Evolutionary conservation across 2,888 invertebrate species (phyloP).

Genomic region (Diarsia mendica): DNA sequence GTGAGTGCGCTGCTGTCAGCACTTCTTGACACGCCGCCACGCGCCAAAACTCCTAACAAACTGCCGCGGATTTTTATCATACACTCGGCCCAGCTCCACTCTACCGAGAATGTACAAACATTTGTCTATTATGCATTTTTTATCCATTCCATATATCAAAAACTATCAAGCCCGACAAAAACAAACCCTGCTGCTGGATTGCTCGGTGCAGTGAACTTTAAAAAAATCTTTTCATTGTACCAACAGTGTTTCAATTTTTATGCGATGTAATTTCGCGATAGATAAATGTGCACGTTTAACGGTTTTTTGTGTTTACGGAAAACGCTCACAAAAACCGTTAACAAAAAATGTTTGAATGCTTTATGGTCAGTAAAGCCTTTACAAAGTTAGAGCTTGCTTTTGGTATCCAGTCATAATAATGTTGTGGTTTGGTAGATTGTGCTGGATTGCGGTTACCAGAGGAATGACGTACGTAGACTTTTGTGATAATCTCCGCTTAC

Average conservation of each 20-base stretch:
- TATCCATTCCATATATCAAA: constrained; percentile 79
- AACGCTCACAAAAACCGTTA: constrained; percentile 37
- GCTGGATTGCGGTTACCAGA: constrained; percentile 22
- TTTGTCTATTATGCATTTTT: constrained; percentile 80
- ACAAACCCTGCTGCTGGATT: constrained; percentile 78
- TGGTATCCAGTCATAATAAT: constrained; percentile 21
- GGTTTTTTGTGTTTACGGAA: constrained; percentile 49
- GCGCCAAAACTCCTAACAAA: constrained; percentile 78
- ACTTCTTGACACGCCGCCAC: constrained; percentile 66
- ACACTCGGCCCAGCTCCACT: constrained; percentile 68
- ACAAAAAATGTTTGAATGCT: constrained; percentile 29
- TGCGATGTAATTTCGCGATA: constrained; percentile 62
- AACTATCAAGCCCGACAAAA: constrained; percentile 78
- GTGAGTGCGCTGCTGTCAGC: constrained; percentile 65
- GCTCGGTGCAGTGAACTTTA: constrained; percentile 76
- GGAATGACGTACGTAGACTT: constrained; percentile 17
- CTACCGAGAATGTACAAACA: constrained; percentile 76
- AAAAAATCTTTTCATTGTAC: constrained; percentile 72
- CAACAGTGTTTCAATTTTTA: constrained; percentile 66
- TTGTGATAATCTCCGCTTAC: constrained; percentile 11
- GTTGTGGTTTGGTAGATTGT: constrained; percentile 23
- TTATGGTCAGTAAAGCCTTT: constrained; percentile 34
- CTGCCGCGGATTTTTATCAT: constrained; percentile 78
- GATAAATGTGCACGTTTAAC: constrained; percentile 56
- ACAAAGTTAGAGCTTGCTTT: constrained; percentile 17